Evolutionary conservation across 1,140 invertebrate genomes (phyloP).

Genomic region (Diachasmimorpha longicaudata): DNA sequence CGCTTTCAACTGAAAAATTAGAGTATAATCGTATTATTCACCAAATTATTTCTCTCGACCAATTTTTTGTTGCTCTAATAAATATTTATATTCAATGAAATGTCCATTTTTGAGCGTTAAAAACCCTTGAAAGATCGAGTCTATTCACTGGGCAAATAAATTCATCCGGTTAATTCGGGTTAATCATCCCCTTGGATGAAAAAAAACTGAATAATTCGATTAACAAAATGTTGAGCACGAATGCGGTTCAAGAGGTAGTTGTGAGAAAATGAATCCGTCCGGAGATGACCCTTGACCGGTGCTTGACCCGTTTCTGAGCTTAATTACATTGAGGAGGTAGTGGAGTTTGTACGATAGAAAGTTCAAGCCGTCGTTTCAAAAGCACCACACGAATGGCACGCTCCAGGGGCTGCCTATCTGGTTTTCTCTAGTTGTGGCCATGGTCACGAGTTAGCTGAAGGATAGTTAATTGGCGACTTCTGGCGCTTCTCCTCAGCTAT

Average conservation of each 20-base stretch:
- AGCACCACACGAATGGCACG: neutral
- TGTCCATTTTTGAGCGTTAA: too few relatives aligned
- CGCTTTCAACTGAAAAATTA: conserved; percentile 79
- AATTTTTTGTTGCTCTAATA: too few relatives aligned
- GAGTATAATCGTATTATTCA: too few relatives aligned
- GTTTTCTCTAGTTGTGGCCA: neutral
- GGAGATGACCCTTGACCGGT: neutral
- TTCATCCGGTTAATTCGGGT: too few relatives aligned
- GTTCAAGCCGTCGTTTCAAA: conserved; percentile 10
- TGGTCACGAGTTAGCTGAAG: neutral
- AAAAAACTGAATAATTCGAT: conserved; percentile 16
- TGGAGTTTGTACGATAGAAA: conserved; percentile 7
- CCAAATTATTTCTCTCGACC: too few relatives aligned
- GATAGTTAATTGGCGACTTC: conserved; percentile 16
- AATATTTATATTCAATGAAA: too few relatives aligned
- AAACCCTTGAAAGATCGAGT: too few relatives aligned
- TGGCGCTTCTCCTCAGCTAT: neutral
- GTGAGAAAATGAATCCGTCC: neutral
- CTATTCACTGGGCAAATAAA: too few relatives aligned
- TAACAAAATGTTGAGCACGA: conserved; percentile 26
- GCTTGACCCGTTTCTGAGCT: conserved; percentile 13
- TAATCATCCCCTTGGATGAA: too few relatives aligned
- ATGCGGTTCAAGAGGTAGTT: neutral
- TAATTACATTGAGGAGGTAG: conserved; percentile 11
- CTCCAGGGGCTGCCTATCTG: neutral